Percentiles rank a stretch among this genome's conserved stretches.
phyloP scores from a whole-genome alignment of 2,888 invertebrate species.

The Dorcus parallelipipedus region DNA sequence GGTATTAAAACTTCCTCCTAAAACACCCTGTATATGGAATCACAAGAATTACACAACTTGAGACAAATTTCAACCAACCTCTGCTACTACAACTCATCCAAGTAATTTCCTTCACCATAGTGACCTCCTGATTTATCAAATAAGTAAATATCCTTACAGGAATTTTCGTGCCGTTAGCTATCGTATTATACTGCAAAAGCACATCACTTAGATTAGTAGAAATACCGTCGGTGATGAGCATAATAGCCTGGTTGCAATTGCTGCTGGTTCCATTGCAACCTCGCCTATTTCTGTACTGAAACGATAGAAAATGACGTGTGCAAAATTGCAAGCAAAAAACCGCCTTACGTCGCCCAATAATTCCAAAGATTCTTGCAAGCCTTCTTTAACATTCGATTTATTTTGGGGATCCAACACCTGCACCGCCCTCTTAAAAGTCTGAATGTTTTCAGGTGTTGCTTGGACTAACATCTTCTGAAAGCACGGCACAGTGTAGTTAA shows the following conservation, averaged over 20 bases:
- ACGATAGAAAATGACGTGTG: constrained; percentile 2
- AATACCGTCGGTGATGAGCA: constrained; percentile 95
- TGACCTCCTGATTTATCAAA: constrained; percentile 89
- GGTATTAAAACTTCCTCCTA: too few relatives aligned
- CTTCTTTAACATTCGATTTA: constrained; percentile 80
- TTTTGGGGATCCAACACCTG: constrained; percentile 66
- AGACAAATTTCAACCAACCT: constrained; percentile 53
- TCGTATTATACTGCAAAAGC: constrained; percentile 76
- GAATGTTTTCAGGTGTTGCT: constrained; percentile 82
- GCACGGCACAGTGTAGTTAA: constrained; percentile 77
- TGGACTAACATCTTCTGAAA: constrained; percentile 81
- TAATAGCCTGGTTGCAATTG: constrained; percentile 90
- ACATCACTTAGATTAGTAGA: constrained; percentile 83
- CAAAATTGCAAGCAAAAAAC: background rate
- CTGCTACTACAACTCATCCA: constrained; percentile 95
- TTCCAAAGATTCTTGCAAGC: constrained; percentile 80
- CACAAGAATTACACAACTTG: too few relatives aligned
- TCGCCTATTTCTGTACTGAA: constrained; percentile 45
- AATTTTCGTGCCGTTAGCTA: constrained; percentile 64
- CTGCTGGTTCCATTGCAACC: constrained; percentile 53
- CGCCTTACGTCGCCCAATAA: constrained; percentile 55
- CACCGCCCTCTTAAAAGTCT: constrained; percentile 69
- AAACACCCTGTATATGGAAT: too few relatives aligned
- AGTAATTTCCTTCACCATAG: constrained; percentile 82
- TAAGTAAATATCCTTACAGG: constrained; percentile 94